phyloP scores from a whole-genome alignment of 2,797 vertebrate species.

The Lutjanus campechanus region DNA sequence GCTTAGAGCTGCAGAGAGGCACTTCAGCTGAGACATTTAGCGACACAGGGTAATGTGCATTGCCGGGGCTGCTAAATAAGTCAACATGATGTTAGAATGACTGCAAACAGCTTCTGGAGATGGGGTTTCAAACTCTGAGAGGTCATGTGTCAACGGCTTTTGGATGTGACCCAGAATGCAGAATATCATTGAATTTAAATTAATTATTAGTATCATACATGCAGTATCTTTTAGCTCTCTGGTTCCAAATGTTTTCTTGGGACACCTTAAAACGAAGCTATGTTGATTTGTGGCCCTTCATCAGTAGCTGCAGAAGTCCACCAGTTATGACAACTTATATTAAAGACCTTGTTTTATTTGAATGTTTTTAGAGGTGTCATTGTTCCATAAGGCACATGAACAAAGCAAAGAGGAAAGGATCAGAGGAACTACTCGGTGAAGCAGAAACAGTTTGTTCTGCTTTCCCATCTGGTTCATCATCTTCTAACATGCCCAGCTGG shows the following conservation, averaged over 20 bases:
- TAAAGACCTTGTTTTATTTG: conserved; percentile 1
- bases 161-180: conserved; percentile 32
- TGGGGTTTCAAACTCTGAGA: conserved; percentile 34
- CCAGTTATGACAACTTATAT: not conserved
- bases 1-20: conserved; percentile 9
- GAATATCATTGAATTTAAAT: conserved; percentile 27
- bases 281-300: not conserved
- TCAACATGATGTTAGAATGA: conserved; percentile 60
- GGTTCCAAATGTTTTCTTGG: not conserved
- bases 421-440: no score
- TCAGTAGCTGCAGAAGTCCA: not conserved
- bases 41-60: conserved; percentile 48
- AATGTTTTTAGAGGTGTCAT: not conserved
- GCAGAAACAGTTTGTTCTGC: no score
- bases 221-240: not conserved
- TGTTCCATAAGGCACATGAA: not conserved
- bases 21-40: conserved; percentile 22
- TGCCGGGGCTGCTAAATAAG: conserved; percentile 69
- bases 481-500: not conserved
- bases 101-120: conserved; percentile 65
- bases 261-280: not conserved
- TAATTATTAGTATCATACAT: not conserved
- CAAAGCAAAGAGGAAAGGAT: no score
- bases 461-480: not conserved
- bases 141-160: conserved; percentile 46